Evolutionary conservation across 2,888 invertebrate genomes (phyloP).

Genomic region (Caradrina clavipalpis): DNA sequence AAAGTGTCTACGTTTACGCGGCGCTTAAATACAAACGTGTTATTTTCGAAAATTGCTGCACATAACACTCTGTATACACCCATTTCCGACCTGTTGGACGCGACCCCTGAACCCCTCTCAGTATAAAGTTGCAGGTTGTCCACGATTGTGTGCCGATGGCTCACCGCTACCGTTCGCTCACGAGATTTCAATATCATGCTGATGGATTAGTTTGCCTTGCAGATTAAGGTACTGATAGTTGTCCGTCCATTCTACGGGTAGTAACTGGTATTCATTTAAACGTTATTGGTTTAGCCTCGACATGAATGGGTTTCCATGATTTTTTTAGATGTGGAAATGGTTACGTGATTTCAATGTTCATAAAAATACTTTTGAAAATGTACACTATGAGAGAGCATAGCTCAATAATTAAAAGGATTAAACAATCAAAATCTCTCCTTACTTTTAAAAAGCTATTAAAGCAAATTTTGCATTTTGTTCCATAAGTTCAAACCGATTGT

Average conservation of each 20-base stretch:
- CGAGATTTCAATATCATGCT: slow-evolving; percentile 60
- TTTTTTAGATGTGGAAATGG: no score
- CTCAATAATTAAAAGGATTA: no score
- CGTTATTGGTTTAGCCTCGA: slow-evolving; percentile 28
- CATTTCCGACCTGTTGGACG: slow-evolving; percentile 42
- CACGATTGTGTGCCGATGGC: slow-evolving; percentile 43
- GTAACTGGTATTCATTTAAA: slow-evolving; percentile 27
- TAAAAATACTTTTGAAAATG: no score
- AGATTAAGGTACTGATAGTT: slow-evolving; percentile 48
- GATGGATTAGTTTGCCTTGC: slow-evolving; percentile 63
- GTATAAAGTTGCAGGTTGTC: slow-evolving; percentile 55
- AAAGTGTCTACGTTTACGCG: no score
- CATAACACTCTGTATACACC: neutral
- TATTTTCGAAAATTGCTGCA: neutral
- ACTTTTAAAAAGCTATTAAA: neutral
- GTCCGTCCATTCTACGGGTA: slow-evolving; percentile 25
- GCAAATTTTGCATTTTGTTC: neutral
- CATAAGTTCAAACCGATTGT: neutral
- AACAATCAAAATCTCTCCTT: neutral
- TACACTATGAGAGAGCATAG: no score
- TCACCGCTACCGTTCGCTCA: slow-evolving; percentile 21
- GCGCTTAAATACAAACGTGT: neutral
- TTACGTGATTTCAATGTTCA: no score
- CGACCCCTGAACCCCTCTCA: slow-evolving; percentile 21
- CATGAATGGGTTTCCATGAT: no score